These are phyloP conservation scores for Euzetes globulus DNA, from an alignment of 2,888 invertebrate genomes.

Conservation along the genomic window DNA sequence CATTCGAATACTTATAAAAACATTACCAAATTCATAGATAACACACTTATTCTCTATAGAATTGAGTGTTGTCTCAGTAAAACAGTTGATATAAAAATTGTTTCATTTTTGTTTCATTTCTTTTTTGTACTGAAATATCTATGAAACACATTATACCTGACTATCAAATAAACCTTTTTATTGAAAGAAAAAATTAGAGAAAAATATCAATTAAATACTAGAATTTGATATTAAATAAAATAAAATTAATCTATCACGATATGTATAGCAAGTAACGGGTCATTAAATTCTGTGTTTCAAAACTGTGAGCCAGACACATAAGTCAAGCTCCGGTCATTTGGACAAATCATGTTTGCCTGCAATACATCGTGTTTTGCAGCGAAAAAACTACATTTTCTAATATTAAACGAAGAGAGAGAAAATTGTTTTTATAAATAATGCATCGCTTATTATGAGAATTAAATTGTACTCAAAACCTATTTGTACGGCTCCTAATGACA, in stretches of 20 bases:
- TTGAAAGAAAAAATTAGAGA: too few species aligned
- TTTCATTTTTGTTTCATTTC: not conserved
- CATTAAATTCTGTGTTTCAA: not conserved
- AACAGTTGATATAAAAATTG: not conserved
- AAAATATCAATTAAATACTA: not conserved
- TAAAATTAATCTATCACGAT: not conserved
- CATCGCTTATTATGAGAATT: not conserved
- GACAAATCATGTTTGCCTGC: not conserved
- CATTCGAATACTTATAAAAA: too few species aligned
- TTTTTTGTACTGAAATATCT: not conserved
- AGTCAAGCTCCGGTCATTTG: not conserved
- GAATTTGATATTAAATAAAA: not conserved
- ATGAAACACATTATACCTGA: not conserved
- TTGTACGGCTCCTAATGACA: too few species aligned
- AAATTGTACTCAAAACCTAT: too few species aligned
- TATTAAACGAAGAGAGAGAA: not conserved
- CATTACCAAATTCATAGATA: too few species aligned
- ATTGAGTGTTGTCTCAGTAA: too few species aligned
- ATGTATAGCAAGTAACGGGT: slow-evolving; percentile 16
- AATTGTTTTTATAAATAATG: not conserved
- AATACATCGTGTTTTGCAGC: not conserved
- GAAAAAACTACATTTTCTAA: not conserved
- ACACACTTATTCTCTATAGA: too few species aligned
- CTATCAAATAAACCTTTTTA: not conserved
- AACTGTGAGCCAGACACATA: not conserved